Evolutionary conservation across 2,888 invertebrate species (phyloP).

Genomic region (Saturnia japonica): DNA sequence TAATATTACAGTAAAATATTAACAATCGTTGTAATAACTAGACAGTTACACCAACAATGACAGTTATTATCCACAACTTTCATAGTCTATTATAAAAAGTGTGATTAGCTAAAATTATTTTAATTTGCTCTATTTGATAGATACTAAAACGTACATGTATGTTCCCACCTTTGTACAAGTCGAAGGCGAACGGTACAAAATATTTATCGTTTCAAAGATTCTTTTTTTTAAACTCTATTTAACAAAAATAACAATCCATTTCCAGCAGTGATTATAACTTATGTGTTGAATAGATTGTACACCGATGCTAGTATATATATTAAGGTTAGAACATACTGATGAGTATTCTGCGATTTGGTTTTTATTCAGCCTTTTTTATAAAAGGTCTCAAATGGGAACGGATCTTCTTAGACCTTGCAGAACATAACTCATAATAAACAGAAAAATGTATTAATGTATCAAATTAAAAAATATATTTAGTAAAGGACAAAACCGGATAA

Average conservation of each 20-base stretch:
- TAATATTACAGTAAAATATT: not conserved
- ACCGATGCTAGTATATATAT: not conserved
- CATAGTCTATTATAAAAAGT: slow-evolving; percentile 20
- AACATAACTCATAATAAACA: no score
- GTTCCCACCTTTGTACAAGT: slow-evolving; percentile 54
- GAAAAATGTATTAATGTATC: no score
- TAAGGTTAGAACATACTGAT: not conserved
- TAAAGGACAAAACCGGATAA: no score
- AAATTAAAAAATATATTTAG: no score
- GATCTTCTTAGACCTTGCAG: no score
- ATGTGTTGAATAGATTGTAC: slow-evolving; percentile 18
- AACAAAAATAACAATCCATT: slow-evolving; percentile 56
- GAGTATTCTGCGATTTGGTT: not conserved
- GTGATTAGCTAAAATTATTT: slow-evolving; percentile 27
- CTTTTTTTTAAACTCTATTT: slow-evolving; percentile 39
- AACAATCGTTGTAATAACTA: not conserved
- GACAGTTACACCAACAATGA: slow-evolving; percentile 3
- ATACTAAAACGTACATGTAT: slow-evolving; percentile 35
- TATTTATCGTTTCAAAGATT: slow-evolving; percentile 42
- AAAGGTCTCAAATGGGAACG: not conserved
- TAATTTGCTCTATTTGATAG: slow-evolving; percentile 27
- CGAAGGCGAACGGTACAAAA: slow-evolving; percentile 25
- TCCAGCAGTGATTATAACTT: slow-evolving; percentile 55
- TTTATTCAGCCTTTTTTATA: not conserved
- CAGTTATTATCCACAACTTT: not conserved